Conservation (phyloP, 1,140 invertebrate genomes). For the Armadillidium nasatum region DNA sequence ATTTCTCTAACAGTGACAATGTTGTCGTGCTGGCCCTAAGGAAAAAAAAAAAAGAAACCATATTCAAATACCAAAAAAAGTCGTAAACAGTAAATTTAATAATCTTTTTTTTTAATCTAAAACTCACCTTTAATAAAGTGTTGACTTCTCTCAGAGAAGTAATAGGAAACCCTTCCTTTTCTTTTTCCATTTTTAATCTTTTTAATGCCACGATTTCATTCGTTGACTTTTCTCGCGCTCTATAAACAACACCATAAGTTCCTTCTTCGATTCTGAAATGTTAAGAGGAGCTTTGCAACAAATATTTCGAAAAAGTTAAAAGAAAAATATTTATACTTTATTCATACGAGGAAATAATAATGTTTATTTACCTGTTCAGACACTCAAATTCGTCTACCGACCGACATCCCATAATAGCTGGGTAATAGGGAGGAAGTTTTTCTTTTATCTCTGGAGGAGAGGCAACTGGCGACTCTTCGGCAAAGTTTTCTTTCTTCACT, state of each 20-base stretch:
- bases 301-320: too few species aligned
- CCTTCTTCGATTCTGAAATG: conserved; percentile 75
- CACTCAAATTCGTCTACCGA: conserved; percentile 98
- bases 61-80: too few species aligned
- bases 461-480: conserved; percentile 46
- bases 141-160: conserved; percentile 98
- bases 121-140: conserved; percentile 80
- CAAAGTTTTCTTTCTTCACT: not conserved
- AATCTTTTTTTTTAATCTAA: too few species aligned
- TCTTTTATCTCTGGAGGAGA: conserved; percentile 51
- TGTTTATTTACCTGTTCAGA: conserved; percentile 64
- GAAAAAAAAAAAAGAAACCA: not conserved
- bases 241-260: conserved; percentile 63
- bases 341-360: not conserved
- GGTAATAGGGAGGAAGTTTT: conserved; percentile 77
- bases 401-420: conserved; percentile 91
- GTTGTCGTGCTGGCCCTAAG: conserved; percentile 76
- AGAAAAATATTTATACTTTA: too few species aligned
- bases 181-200: conserved; percentile 98
- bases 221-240: conserved; percentile 91
- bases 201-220: conserved; percentile 99
- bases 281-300: too few species aligned
- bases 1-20: conserved; percentile 98
- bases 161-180: conserved; percentile 99
- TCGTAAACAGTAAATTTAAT: too few species aligned